Evolutionary conservation across 2,888 invertebrate genomes (phyloP), one percentile per base, ranked within the genome.

Genomic region (Atrina japonica): DNA sequence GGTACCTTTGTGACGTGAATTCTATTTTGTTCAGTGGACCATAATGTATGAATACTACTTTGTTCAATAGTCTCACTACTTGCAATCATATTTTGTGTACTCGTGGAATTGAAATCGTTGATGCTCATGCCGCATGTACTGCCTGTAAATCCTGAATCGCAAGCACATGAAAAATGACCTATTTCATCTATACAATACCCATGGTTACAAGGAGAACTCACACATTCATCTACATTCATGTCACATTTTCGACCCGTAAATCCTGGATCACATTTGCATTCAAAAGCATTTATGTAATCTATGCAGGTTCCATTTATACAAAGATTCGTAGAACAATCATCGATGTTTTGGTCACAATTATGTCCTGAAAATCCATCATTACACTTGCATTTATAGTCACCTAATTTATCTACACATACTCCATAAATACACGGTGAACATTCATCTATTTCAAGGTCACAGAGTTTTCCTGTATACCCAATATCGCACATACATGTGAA

Each of bases 391-490:
- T 29, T 9, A n/a, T 47, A 63, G n/a, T 27, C 25, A 18, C 63
- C 63, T n/a, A 9, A 23, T 18, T 18, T 52, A 40, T 63, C 52
- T 6, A n/a, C 21, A 52, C 63, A 63, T 9, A 21, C 25, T 16
- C 63, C 63, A 21, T 63, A 30, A 3, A 21, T 23, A 16, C 52
- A 50, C 2, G 40, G 3, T 3, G 21, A 93, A 91, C 97, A 97
- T 85, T 96, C 95, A 89, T 95, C 94, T 71, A 95, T 93, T 76
- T 95, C 94, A 75, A 93, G 93, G 91, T 97, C 96, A 92, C 98
- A 98, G 91, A 97, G 95, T 63, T 94, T 94, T 50, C 97, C 98
- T 67, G 94, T 95, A 92, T 94, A 98, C 74, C 97, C 97, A 0
- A 94, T 93, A 41, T 95, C 94, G 88, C 98, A 98, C 77, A 94